These are phyloP conservation scores for Mohoua ochrocephala DNA, from an alignment of 2,113 vertebrate species.

Conservation along the genomic window DNA sequence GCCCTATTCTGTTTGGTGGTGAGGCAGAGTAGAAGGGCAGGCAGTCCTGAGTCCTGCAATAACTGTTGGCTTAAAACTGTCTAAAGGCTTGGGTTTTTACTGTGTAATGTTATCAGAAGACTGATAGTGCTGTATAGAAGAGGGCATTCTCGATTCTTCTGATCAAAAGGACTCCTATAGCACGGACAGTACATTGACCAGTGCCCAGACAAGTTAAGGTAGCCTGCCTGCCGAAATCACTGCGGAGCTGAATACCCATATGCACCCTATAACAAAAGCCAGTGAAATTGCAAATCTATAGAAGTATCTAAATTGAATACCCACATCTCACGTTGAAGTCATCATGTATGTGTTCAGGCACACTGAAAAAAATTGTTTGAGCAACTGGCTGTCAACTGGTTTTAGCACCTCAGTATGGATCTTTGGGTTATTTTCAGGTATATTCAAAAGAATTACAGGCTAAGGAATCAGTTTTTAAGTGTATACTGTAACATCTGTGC, in stretches of 20 bases:
- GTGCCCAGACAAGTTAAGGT: background rate
- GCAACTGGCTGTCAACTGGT: background rate
- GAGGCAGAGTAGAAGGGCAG: background rate
- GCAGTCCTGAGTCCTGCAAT: background rate
- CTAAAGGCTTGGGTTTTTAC: background rate
- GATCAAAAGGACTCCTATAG: background rate
- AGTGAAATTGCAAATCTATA: background rate
- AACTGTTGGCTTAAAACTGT: background rate
- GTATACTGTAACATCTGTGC: background rate
- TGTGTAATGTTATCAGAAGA: background rate
- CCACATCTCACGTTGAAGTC: background rate
- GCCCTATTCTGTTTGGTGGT: background rate
- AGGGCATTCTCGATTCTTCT: background rate
- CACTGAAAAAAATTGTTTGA: background rate
- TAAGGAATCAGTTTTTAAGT: background rate
- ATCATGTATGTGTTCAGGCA: background rate
- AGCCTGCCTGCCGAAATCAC: background rate
- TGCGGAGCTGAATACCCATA: background rate
- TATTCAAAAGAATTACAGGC: background rate
- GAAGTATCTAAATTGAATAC: background rate
- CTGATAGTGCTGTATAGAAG: background rate
- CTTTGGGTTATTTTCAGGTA: background rate
- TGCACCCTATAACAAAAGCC: background rate
- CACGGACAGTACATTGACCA: accelerated
- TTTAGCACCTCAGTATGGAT: background rate